Conservation (phyloP, 2,797 vertebrate species). For the Lithobates pipiens region DNA sequence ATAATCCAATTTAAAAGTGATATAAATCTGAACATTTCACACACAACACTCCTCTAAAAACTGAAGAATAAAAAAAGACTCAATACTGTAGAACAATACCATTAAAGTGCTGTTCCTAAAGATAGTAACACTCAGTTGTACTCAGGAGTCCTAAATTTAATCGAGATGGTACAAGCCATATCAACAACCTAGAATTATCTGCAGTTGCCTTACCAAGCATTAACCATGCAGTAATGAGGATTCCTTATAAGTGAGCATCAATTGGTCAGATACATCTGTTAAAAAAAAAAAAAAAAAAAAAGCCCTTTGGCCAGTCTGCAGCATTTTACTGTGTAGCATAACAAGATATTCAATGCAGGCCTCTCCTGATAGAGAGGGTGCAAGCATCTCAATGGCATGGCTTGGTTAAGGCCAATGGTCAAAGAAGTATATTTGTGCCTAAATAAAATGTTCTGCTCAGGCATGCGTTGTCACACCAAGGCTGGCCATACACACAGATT, state of each 20-base stretch:
- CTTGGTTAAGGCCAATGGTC: not conserved
- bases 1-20: not conserved
- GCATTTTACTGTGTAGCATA: no score
- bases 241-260: not conserved
- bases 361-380: no score
- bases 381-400: not conserved
- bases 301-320: not conserved
- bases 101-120: not conserved
- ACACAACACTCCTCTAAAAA: not conserved
- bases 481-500: no score
- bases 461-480: not conserved
- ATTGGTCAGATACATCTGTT: not conserved
- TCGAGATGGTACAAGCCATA: not conserved
- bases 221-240: not conserved
- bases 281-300: not conserved
- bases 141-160: not conserved
- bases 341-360: no score
- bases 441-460: no score
- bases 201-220: not conserved
- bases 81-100: not conserved
- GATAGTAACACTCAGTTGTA: not conserved
- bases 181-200: not conserved
- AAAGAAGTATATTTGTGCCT: not conserved
- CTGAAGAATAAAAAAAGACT: not conserved
- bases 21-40: not conserved